These are phyloP conservation scores for Lathamus discolor DNA, from an alignment of 2,113 vertebrate species.

Conservation along the genomic window DNA sequence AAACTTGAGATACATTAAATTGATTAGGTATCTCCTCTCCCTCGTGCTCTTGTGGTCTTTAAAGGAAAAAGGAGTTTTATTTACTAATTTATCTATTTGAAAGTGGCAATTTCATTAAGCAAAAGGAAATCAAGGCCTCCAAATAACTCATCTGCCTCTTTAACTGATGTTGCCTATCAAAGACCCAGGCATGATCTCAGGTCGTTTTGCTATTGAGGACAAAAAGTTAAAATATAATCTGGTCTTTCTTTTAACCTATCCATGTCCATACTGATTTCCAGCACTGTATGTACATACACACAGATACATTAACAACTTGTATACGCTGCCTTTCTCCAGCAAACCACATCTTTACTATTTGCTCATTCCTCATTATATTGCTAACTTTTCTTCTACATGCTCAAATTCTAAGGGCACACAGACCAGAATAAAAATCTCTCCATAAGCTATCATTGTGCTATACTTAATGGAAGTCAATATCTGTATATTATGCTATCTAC, in stretches of 20 bases:
- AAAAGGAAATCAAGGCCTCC: constrained; percentile 32
- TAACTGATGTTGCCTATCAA: background rate
- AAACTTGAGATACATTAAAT: constrained; percentile 20
- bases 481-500: constrained; percentile 67
- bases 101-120: constrained; percentile 27
- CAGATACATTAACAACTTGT: background rate
- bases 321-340: background rate
- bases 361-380: background rate
- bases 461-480: constrained; percentile 71
- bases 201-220: background rate
- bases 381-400: constrained; percentile 40
- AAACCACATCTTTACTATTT: background rate
- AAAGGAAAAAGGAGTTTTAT: constrained; percentile 24
- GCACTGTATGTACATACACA: background rate
- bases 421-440: constrained; percentile 32
- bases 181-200: background rate
- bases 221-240: constrained; percentile 28
- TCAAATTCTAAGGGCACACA: constrained; percentile 42
- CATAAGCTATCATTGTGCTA: constrained; percentile 49
- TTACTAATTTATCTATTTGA: constrained; percentile 47
- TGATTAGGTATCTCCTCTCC: constrained; percentile 5
- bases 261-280: background rate
- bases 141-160: background rate
- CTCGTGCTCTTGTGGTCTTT: background rate
- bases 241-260: background rate